Evolutionary conservation across 2,797 vertebrate genomes (phyloP).

Genomic region (Chaenodraco wilsoni): DNA sequence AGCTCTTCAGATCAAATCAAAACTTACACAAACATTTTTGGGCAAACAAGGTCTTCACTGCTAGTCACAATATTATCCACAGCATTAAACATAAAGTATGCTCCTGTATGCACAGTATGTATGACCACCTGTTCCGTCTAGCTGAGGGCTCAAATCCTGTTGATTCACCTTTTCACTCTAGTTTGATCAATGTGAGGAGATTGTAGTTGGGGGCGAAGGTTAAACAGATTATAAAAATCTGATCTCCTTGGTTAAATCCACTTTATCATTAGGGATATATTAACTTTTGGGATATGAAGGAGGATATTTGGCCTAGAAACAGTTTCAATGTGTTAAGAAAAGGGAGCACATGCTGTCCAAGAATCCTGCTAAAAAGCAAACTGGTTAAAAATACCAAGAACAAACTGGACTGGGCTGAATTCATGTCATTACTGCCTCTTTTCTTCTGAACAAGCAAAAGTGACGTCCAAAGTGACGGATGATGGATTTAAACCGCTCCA

Average conservation of each 20-base stretch:
- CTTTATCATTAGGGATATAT: constrained; percentile 38
- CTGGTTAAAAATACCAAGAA: not conserved
- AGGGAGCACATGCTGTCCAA: not conserved
- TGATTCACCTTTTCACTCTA: constrained; percentile 49
- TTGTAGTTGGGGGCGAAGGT: constrained; percentile 30
- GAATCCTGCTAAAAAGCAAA: constrained; percentile 15
- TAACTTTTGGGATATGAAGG: constrained; percentile 14
- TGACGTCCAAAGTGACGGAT: constrained; percentile 41
- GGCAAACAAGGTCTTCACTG: not conserved
- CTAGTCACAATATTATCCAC: not conserved
- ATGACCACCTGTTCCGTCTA: constrained; percentile 25
- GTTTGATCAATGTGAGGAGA: constrained; percentile 39
- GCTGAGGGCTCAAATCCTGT: constrained; percentile 38
- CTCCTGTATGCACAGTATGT: not conserved
- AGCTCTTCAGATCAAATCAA: constrained; percentile 12
- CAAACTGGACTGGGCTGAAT: constrained; percentile 29
- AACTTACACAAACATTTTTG: not conserved
- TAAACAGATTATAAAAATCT: constrained; percentile 53
- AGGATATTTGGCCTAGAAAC: constrained; percentile 23
- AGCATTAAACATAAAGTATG: not conserved
- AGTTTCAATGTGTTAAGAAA: not conserved
- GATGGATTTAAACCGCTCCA: constrained; percentile 12
- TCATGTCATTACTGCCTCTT: not conserved
- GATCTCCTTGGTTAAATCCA: constrained; percentile 44
- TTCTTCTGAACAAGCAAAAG: constrained; percentile 35